Conservation (phyloP, 92 coral and sea anemone genomes). For the Epizoanthus stellaris region DNA sequence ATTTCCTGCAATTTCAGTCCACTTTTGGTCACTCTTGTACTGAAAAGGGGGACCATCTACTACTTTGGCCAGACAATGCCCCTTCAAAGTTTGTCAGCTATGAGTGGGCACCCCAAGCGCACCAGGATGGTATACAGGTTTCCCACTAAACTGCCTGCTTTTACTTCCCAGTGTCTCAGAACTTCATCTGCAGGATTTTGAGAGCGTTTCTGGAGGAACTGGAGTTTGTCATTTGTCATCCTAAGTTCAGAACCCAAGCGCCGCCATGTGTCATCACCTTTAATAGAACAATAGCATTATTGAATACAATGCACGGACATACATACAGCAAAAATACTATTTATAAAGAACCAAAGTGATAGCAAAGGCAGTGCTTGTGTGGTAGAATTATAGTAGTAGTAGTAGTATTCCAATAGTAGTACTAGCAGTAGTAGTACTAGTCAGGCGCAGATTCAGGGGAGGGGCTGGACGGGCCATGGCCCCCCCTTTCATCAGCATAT, state of each 20-base stretch:
- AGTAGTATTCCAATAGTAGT: too few relatives aligned
- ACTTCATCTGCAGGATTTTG: conserved; percentile 87
- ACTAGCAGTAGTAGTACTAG: too few relatives aligned
- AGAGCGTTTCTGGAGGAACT: conserved; percentile 48
- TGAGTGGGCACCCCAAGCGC: conserved; percentile 42
- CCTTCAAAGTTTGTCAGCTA: conserved; percentile 74
- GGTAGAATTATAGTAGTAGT: background rate
- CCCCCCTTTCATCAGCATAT: too few relatives aligned
- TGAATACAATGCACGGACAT: too few relatives aligned
- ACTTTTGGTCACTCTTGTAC: too few relatives aligned
- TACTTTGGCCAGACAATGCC: background rate
- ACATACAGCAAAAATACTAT: too few relatives aligned
- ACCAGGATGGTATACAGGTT: conserved; percentile 77
- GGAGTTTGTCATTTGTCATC: conserved; percentile 34
- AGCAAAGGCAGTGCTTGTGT: too few relatives aligned
- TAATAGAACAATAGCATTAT: background rate
- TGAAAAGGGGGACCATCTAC: too few relatives aligned
- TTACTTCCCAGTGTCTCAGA: conserved; percentile 82
- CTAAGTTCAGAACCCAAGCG: conserved; percentile 62
- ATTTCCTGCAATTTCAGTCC: too few relatives aligned
- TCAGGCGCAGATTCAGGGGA: too few relatives aligned
- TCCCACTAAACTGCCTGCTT: conserved; percentile 69
- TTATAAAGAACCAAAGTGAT: too few relatives aligned
- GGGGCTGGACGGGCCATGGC: too few relatives aligned
- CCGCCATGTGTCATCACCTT: conserved; percentile 77